Conservation (phyloP, 2,797 vertebrate species). For the Geotrypetes seraphini region DNA sequence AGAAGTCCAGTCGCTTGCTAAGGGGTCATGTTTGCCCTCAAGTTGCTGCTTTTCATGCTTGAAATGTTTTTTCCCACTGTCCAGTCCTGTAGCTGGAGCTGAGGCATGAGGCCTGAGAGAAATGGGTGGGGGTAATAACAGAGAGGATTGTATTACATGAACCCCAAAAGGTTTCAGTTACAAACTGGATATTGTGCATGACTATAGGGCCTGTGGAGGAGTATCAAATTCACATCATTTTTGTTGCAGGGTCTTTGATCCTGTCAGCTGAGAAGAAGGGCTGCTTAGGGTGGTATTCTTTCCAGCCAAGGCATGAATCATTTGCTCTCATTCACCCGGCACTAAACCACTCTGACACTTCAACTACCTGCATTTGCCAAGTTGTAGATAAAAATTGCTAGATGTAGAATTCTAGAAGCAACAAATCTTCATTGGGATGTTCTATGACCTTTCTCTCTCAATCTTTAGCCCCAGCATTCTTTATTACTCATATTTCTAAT, state of each 20-base stretch:
- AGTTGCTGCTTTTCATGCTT: constrained; percentile 41
- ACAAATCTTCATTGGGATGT: no score
- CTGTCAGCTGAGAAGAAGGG: constrained; percentile 31
- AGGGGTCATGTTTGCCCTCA: constrained; percentile 36
- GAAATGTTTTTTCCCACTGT: constrained; percentile 47
- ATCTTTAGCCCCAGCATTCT: no score
- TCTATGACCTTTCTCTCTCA: no score
- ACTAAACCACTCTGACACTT: constrained; percentile 31
- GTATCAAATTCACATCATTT: constrained; percentile 40
- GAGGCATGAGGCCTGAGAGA: constrained; percentile 9
- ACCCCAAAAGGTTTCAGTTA: constrained; percentile 39
- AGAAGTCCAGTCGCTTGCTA: constrained; percentile 34
- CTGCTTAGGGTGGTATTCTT: constrained; percentile 29
- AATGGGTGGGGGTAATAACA: constrained; percentile 19
- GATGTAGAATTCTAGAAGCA: no score
- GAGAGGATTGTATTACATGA: constrained; percentile 39
- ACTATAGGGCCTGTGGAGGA: constrained; percentile 33
- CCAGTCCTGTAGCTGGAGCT: constrained; percentile 19
- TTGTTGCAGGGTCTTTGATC: constrained; percentile 42
- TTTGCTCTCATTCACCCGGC: constrained; percentile 31
- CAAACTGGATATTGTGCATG: constrained; percentile 42
- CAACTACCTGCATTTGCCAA: no score
- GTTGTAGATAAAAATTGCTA: no score
- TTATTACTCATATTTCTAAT: no score
- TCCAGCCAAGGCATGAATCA: constrained; percentile 29